Evolutionary conservation across 2,113 vertebrate species (phyloP), one percentile per base, ranked within the genome.

Genomic region (Trichomycterus rosablanca): DNA sequence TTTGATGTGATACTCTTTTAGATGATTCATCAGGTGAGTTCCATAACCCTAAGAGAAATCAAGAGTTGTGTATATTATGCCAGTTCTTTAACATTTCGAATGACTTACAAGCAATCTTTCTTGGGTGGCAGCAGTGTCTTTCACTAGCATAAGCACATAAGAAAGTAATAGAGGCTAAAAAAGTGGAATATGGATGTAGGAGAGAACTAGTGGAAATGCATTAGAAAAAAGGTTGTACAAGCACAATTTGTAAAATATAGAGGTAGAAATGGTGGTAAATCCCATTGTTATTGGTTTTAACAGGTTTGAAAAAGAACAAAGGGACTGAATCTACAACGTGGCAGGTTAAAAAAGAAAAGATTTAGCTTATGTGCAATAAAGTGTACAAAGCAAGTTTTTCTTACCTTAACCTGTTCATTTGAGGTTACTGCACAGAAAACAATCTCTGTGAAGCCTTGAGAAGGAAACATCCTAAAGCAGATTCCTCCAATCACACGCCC

Each of bases 1-100:
- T 72, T 99, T 98, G 80, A 99, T 97, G 75, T 99, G 96, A 74
- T 97, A 98, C 57, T 99, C 96, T 80, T 99, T 99, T 73, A 99
- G 83, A 66, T 99, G 96, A 79, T 97, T 99, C 96, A 99, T 99
- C 34, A 99, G 76, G 71, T 99, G 96, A 35, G 96, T 99, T 43
- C 96, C 96, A 55, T 97, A 99, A 56, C 96, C 96, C 96, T 99
- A 45, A 2, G 74, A 62, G 20, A 70, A 68, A 12, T 6, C 39
- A 14, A 18, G 5, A 44, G 26, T 15, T 15, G n/a, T n/a, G 40
- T 4, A 28, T 14, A 10, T 34, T 14, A 51, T 2, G 19, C 16
- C 16, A 19, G 30, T 19, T 9, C 10, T 54, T n/a, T 22, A 18
- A 39, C 2, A 22, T 16, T 4, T 4, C 10, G 20, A 2, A 20